Conservation (phyloP, 1,140 invertebrate genomes). For the Adelges cooleyi region DNA sequence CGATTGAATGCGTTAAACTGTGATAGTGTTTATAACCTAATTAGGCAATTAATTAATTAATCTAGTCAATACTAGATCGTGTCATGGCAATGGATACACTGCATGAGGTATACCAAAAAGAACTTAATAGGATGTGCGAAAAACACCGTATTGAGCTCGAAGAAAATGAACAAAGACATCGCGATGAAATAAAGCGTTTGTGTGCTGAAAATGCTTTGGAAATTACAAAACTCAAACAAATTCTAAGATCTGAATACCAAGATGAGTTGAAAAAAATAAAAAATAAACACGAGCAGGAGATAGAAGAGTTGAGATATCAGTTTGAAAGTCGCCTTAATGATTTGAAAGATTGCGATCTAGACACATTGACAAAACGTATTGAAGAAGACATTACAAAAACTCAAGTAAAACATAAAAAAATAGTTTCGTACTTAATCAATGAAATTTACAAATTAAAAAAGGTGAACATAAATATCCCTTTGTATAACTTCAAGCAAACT, state of each 20-base stretch:
- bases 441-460: constrained; percentile 24
- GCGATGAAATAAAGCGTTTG: background rate
- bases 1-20: no score
- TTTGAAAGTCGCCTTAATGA: constrained; percentile 5
- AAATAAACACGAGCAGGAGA: background rate
- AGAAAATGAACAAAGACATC: background rate
- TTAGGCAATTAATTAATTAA: no score
- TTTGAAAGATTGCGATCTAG: constrained; percentile 12
- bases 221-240: background rate
- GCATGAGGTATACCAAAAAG: constrained; percentile 6
- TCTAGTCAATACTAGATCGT: no score
- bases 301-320: constrained; percentile 3
- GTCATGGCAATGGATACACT: background rate
- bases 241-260: background rate
- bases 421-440: constrained; percentile 21
- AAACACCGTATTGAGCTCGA: background rate
- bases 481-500: background rate
- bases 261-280: constrained; percentile 7
- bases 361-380: constrained; percentile 19
- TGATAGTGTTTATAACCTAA: no score
- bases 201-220: background rate
- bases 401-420: constrained; percentile 17
- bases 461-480: no score
- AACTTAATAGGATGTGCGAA: constrained; percentile 6
- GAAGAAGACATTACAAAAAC: constrained; percentile 27